phyloP scores from a whole-genome alignment of 1,140 invertebrate species.

The Idris sp. region DNA sequence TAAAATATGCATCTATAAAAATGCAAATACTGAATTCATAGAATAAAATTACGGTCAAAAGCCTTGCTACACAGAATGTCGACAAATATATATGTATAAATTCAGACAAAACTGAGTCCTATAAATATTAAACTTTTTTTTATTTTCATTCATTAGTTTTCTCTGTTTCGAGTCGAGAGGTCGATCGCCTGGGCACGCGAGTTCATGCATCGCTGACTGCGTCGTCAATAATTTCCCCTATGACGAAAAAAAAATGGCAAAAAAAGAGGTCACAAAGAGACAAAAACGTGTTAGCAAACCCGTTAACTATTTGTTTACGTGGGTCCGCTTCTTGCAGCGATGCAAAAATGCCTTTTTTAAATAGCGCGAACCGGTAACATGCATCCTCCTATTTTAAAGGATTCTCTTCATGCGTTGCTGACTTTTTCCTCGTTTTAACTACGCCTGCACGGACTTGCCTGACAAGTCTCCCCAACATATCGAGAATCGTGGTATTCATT shows the following conservation, averaged over 20 bases:
- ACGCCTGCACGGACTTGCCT: slow-evolving; percentile 61
- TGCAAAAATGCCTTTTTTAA: slow-evolving; percentile 32
- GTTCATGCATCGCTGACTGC: slow-evolving; percentile 17
- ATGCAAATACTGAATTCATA: slow-evolving; percentile 28
- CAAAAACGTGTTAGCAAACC: slow-evolving; percentile 29
- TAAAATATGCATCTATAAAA: slow-evolving; percentile 37
- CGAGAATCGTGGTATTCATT: slow-evolving; percentile 55
- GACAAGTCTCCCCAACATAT: slow-evolving; percentile 60
- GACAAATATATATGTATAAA: no score
- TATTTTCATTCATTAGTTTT: no score
- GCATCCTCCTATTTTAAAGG: slow-evolving; percentile 60
- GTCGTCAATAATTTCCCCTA: slow-evolving; percentile 21
- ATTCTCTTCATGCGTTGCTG: slow-evolving; percentile 35
- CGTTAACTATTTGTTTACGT: slow-evolving; percentile 34
- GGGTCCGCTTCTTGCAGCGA: no score
- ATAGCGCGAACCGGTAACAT: slow-evolving; percentile 29
- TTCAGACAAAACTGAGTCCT: no score
- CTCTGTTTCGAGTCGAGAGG: slow-evolving; percentile 13
- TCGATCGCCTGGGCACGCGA: slow-evolving; percentile 10
- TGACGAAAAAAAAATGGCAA: slow-evolving; percentile 15
- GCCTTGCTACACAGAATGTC: no score
- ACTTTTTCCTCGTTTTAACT: slow-evolving; percentile 59
- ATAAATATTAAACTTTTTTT: no score
- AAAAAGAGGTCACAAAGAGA: slow-evolving; percentile 6
- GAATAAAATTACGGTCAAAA: slow-evolving; percentile 36